Percentiles rank a stretch among this genome's conserved stretches.
phyloP scores from a whole-genome alignment of 2,113 vertebrate genomes.

The Alexandromys fortis region DNA sequence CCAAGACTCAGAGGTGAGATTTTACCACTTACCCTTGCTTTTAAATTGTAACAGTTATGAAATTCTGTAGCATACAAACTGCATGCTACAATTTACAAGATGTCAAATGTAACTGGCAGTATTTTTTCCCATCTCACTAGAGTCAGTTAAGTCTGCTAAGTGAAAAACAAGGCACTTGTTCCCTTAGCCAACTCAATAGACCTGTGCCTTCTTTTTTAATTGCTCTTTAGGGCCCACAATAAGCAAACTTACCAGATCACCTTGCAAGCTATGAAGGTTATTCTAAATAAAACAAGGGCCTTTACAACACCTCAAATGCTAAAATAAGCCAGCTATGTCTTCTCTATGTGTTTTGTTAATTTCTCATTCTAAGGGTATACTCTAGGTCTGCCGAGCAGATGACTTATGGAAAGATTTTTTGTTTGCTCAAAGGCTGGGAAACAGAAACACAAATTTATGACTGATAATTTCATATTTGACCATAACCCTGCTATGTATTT shows the following conservation, averaged over 20 bases:
- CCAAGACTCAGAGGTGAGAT: conserved; percentile 29
- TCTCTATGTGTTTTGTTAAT: not conserved
- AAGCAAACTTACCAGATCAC: not conserved
- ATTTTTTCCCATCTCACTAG: not conserved
- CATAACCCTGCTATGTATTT: not conserved
- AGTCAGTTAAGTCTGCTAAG: not conserved
- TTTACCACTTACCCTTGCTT: not conserved
- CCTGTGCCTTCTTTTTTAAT: not conserved
- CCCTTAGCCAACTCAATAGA: conserved; percentile 33
- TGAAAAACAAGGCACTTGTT: not conserved
- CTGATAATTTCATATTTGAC: not conserved
- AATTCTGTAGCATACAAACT: not conserved
- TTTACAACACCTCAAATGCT: not conserved
- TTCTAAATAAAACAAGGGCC: not conserved
- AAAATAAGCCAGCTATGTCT: not conserved
- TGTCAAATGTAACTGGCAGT: not conserved
- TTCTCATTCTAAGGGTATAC: conserved; percentile 21
- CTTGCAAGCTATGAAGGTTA: not conserved
- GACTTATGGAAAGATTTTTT: not conserved
- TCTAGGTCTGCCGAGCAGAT: not conserved
- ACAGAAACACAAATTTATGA: not conserved
- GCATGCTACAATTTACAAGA: not conserved
- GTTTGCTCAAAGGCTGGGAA: not conserved
- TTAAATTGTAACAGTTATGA: conserved; percentile 46
- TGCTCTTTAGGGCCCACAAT: not conserved